Evolutionary conservation across 37 sponge, comb jelly and placozoan genomes (phyloP), one percentile per base, ranked within the genome.

Genomic region (Axinella damicornis): DNA sequence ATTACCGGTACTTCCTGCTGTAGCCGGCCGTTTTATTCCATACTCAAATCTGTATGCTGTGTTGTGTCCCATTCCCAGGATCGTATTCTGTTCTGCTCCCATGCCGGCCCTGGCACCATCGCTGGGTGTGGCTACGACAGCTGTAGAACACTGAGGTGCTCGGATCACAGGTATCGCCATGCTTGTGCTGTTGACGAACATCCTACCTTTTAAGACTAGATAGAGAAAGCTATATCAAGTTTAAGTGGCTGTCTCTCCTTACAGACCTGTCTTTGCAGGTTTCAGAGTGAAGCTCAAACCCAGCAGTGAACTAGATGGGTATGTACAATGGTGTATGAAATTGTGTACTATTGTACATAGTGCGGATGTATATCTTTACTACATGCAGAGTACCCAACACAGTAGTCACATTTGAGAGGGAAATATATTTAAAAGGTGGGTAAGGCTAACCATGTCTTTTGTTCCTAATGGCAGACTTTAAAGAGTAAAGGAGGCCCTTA

Each of bases 131-230:
- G 79, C 34, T 94, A 94, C 57, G 53, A 55, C 62, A 65, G 56
- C 24, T 90, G 88, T 57, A 14, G 33, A 30, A 57, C 77, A 53
- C 34, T 91, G 19, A 35, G 27, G 36, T 53, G 53, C 55, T 94
- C 94, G 55, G 94, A 94, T 34, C 94, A 94, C 78, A 92, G 89
- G 93, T 92, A 75, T 6, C 33, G n/a, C n/a, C n/a, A n/a, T n/a
- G n/a, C n/a, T n/a, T n/a, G n/a, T n/a, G n/a, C n/a, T n/a, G n/a
- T n/a, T n/a, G n/a, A n/a, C n/a, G n/a, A n/a, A n/a, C n/a, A n/a
- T n/a, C n/a, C n/a, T n/a, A n/a, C n/a, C n/a, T n/a, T n/a, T n/a
- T n/a, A n/a, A n/a, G n/a, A n/a, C n/a, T n/a, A n/a, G n/a, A n/a
- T n/a, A n/a, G n/a, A n/a, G n/a, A n/a, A n/a, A n/a, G n/a, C n/a